Conservation (phyloP, 2,113 vertebrate genomes). For the Camelus bactrianus region DNA sequence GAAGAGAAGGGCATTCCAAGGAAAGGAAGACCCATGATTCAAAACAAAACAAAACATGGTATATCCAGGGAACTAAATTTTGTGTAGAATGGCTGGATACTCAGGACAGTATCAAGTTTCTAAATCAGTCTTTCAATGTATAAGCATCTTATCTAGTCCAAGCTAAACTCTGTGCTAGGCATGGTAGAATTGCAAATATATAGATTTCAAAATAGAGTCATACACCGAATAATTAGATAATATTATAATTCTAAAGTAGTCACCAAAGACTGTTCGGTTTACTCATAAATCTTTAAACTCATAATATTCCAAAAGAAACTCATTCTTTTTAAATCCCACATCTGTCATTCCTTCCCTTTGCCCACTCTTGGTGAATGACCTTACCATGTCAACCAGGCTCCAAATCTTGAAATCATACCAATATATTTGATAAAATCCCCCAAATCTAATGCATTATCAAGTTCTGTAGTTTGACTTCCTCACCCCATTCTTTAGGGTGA, state of each 20-base stretch:
- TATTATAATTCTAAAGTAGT: not conserved
- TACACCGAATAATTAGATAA: not conserved
- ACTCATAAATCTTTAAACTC: not conserved
- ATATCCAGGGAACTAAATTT: not conserved
- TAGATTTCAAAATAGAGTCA: conserved; percentile 3
- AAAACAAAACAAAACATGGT: not conserved
- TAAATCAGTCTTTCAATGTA: not conserved
- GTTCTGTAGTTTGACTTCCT: not conserved
- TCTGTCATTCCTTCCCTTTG: not conserved
- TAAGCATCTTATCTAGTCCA: not conserved
- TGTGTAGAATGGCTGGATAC: not conserved
- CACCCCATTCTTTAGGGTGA: not conserved
- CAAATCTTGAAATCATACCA: not conserved
- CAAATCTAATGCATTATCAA: not conserved
- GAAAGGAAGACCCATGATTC: not conserved
- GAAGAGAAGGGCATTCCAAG: not conserved
- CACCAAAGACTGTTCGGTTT: not conserved
- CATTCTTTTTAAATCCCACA: not conserved
- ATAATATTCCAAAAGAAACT: not conserved
- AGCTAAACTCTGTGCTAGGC: not conserved
- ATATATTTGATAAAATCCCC: not conserved
- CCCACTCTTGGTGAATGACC: not conserved
- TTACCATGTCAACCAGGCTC: not conserved
- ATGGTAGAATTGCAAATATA: not conserved
- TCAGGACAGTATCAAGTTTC: not conserved